These are phyloP conservation scores for Aromia moschata DNA, from an alignment of 2,888 invertebrate species.

Conservation along the genomic window DNA sequence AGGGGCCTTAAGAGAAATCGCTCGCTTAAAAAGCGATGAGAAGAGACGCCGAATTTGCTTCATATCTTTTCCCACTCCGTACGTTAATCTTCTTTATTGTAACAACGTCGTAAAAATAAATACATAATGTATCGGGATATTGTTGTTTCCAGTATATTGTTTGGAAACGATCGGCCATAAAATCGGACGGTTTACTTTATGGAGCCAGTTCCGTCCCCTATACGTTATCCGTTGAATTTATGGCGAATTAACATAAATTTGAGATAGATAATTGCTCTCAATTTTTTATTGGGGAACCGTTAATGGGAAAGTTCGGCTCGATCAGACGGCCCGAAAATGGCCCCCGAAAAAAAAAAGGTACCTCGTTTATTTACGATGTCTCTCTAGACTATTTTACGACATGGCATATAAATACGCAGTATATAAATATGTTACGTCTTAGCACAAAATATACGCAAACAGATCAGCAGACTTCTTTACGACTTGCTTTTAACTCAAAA, in stretches of 20 bases:
- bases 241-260: neutral
- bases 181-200: slow-evolving; percentile 3
- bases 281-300: neutral
- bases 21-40: too few relatives aligned
- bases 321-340: neutral
- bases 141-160: slow-evolving; percentile 2
- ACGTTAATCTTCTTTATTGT: slow-evolving; percentile 15
- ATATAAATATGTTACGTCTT: too few relatives aligned
- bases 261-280: neutral
- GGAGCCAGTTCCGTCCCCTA: neutral
- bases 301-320: neutral
- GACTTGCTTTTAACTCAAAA: too few relatives aligned
- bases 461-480: too few relatives aligned
- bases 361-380: too few relatives aligned
- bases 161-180: slow-evolving; percentile 7
- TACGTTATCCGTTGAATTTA: neutral
- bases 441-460: too few relatives aligned
- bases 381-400: too few relatives aligned
- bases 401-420: too few relatives aligned
- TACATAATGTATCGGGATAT: slow-evolving; percentile 11
- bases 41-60: too few relatives aligned
- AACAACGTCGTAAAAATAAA: slow-evolving; percentile 11
- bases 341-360: too few relatives aligned
- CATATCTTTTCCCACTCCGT: neutral
- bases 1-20: too few relatives aligned